Evolutionary conservation across 2,888 invertebrate species (phyloP), one percentile per base, ranked within the genome.

Genomic region (Tigriopus californicus): DNA sequence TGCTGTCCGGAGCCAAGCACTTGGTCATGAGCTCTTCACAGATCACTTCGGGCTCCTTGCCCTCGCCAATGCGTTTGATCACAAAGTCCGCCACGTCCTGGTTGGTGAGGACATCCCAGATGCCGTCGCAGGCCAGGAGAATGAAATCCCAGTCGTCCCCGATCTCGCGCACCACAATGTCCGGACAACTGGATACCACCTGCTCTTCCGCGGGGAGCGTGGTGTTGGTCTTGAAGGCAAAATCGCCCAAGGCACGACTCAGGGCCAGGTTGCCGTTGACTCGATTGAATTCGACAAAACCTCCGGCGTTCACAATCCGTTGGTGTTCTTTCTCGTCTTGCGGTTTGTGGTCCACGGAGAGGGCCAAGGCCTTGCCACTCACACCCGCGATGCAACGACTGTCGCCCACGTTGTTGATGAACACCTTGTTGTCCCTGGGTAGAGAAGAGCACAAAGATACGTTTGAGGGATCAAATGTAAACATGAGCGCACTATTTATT

Each of bases 201-300:
- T 98, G 98, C 70, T 97, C 89, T 71, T 91, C 85, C 4, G 92
- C 79, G 61, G 80, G 76, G 70, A 88, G 84, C 61, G 80, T 77
- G 59, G 82, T 80, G 73, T 95, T 97, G 65, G 82, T 79, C 73
- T 98, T 98, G 73, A 94, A 98, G 61, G 86, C 83, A 72, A 92
- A 98, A 74, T 98, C 98, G 0, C 98, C 98, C 1, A 98, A 75
- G 0, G 98, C 97, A 64, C 97, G 77, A 1, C 95, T 95, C 54
- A 98, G 74, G 1, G 98, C 97, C 64, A 98, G 75, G 74, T 92
- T 92, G 1, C 97, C 97, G 73, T 98, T 97, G n/a, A 98, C 97
- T 65, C 95, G 77, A 75, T 94, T 94, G 66, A 87, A 83, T 71
- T 95, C 91, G 1, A 98, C 95, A 84, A 87, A 97, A 55, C 97